Percentiles rank a stretch among this genome's conserved stretches.
Conservation (phyloP, 1,140 invertebrate species). For the Nephila pilipes region DNA sequence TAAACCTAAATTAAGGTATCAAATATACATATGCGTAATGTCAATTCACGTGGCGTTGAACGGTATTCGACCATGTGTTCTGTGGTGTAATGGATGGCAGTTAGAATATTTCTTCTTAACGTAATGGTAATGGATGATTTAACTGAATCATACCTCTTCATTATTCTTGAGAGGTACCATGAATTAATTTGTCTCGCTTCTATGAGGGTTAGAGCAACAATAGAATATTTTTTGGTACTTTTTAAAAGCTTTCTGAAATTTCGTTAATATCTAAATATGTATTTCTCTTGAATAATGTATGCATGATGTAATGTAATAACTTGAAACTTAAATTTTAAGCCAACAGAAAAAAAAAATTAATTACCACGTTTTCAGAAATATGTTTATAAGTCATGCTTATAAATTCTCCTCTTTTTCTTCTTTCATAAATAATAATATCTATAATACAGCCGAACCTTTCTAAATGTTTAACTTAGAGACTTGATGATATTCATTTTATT, state of each 20-base stretch:
- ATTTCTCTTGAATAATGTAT: neutral
- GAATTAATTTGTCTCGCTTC: neutral
- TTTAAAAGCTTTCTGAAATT: too few species aligned
- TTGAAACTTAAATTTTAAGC: too few species aligned
- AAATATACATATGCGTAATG: constrained; percentile 76
- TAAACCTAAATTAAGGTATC: constrained; percentile 69
- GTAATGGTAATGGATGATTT: constrained; percentile 1
- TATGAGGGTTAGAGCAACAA: neutral
- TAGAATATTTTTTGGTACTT: neutral
- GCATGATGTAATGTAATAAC: too few species aligned
- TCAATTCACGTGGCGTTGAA: constrained; percentile 5
- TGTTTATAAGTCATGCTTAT: too few species aligned
- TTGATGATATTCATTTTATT: too few species aligned
- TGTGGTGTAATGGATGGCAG: neutral
- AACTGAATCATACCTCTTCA: neutral
- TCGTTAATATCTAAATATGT: neutral
- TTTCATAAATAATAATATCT: too few species aligned
- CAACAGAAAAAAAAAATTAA: too few species aligned
- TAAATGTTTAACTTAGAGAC: too few species aligned
- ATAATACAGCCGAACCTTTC: too few species aligned
- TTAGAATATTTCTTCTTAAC: neutral
- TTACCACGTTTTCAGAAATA: too few species aligned
- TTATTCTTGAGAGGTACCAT: neutral
- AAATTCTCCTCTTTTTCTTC: too few species aligned
- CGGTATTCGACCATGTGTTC: constrained; percentile 1